Percentiles rank a stretch among this genome's conserved stretches.
Conservation (phyloP, 2,888 invertebrate species). For the Andrena dorsata region DNA sequence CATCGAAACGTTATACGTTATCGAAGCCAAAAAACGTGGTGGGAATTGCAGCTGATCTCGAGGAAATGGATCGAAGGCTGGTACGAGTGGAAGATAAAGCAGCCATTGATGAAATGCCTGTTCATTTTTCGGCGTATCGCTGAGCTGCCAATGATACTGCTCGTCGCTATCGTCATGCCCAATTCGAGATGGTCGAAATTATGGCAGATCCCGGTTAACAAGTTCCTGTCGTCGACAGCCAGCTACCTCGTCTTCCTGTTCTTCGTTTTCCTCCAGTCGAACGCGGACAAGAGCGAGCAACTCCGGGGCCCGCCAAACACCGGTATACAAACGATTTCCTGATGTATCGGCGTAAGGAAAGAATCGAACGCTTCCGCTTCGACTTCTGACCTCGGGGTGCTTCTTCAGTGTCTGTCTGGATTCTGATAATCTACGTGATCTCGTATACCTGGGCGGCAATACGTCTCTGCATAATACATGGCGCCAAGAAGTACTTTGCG, state of each 20-base stretch:
- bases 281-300: constrained; percentile 87
- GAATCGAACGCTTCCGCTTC: not conserved
- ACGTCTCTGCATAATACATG: constrained; percentile 87
- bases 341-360: not conserved
- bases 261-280: constrained; percentile 88
- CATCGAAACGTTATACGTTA: not conserved
- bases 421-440: constrained; percentile 86
- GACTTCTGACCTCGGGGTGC: constrained; percentile 32
- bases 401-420: constrained; percentile 76
- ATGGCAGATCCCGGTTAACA: constrained; percentile 89
- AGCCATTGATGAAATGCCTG: constrained; percentile 83
- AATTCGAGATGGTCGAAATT: constrained; percentile 85
- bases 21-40: too few relatives aligned
- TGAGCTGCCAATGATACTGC: constrained; percentile 85
- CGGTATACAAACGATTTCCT: constrained; percentile 79
- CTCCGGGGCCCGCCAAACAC: constrained; percentile 87
- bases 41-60: constrained; percentile 85
- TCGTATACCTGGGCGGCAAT: constrained; percentile 87
- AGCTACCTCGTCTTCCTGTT: constrained; percentile 89
- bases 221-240: constrained; percentile 89
- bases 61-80: constrained; percentile 89
- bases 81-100: constrained; percentile 87
- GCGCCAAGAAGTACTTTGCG: constrained; percentile 87
- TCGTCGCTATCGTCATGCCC: constrained; percentile 85
- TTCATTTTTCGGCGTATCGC: constrained; percentile 83